A percentile compares a stretch with the other conserved stretches of the same genome.
Evolutionary conservation across 2,888 invertebrate genomes (phyloP).

Genomic region (Lordiphosa andalusiaca): DNA sequence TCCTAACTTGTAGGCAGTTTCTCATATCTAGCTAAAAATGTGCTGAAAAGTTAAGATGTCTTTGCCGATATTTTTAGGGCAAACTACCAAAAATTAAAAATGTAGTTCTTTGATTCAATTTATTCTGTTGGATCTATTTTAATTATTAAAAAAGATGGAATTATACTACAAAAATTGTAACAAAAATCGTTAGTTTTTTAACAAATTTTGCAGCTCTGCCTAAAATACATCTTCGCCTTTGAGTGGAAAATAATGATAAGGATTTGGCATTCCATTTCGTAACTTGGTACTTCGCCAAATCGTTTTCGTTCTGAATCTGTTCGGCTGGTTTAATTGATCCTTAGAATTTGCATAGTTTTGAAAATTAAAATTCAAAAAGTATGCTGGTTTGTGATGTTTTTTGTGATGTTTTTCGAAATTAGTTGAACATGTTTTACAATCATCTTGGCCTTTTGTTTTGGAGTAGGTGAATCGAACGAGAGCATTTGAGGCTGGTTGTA

Average conservation of each 20-base stretch:
- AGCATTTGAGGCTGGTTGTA: conserved; percentile 9
- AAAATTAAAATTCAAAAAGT: conserved; percentile 39
- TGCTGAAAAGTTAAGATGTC: no score
- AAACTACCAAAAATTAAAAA: no score
- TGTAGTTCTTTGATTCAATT: no score
- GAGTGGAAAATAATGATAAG: conserved; percentile 32
- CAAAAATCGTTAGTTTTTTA: no score
- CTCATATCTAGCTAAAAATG: no score
- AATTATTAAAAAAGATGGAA: no score
- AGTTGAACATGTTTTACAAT: not conserved
- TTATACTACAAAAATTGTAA: no score
- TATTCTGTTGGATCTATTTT: no score
- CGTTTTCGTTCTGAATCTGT: not conserved
- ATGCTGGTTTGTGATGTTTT: not conserved
- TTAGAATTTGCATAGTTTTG: conserved; percentile 14
- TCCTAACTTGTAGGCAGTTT: no score
- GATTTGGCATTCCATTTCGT: conserved; percentile 14
- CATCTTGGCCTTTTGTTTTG: not conserved
- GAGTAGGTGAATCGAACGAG: conserved; percentile 5
- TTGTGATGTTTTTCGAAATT: not conserved
- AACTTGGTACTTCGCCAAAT: not conserved
- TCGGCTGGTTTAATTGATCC: not conserved
- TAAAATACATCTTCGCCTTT: conserved; percentile 26
- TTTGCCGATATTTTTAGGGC: no score
- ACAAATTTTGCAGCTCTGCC: not conserved